Conservation (phyloP, 2,797 vertebrate species). For the Menidia menidia region DNA sequence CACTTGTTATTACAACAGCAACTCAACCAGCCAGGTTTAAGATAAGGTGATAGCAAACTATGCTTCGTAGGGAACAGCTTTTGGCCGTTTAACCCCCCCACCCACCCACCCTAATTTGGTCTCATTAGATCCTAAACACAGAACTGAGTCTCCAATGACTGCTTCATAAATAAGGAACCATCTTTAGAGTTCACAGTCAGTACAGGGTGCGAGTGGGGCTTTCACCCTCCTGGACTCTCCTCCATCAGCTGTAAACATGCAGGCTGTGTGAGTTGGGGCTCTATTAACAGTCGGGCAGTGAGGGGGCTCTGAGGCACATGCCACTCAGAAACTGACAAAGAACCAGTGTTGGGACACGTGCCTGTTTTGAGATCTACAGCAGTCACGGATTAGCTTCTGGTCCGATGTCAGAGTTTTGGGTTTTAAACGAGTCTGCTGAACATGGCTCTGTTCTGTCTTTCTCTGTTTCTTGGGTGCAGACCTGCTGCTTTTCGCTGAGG, state of each 20-base stretch:
- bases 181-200: slow-evolving; percentile 18
- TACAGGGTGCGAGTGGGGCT: slow-evolving; percentile 2
- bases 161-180: slow-evolving; percentile 26
- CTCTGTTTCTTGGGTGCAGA: slow-evolving; percentile 33
- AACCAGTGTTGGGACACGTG: slow-evolving; percentile 41
- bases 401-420: slow-evolving; percentile 29
- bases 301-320: slow-evolving; percentile 48
- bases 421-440: slow-evolving; percentile 33
- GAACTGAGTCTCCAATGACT: slow-evolving; percentile 17
- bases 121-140: slow-evolving; percentile 23
- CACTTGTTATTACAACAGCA: slow-evolving; percentile 25
- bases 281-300: slow-evolving; percentile 53
- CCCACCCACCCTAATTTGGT: slow-evolving; percentile 6
- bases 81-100: slow-evolving; percentile 7
- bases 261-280: slow-evolving; percentile 39
- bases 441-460: slow-evolving; percentile 44
- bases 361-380: slow-evolving; percentile 12
- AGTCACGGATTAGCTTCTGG: slow-evolving; percentile 64
- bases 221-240: slow-evolving; percentile 8
- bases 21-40: slow-evolving; percentile 34
- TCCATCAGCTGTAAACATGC: slow-evolving; percentile 36
- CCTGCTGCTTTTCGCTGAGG: slow-evolving; percentile 18
- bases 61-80: slow-evolving; percentile 24
- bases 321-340: slow-evolving; percentile 36
- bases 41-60: slow-evolving; percentile 27